Base-by-base conservation (phyloP, 2,888 invertebrate species). In the Eurois occulta region DNA sequence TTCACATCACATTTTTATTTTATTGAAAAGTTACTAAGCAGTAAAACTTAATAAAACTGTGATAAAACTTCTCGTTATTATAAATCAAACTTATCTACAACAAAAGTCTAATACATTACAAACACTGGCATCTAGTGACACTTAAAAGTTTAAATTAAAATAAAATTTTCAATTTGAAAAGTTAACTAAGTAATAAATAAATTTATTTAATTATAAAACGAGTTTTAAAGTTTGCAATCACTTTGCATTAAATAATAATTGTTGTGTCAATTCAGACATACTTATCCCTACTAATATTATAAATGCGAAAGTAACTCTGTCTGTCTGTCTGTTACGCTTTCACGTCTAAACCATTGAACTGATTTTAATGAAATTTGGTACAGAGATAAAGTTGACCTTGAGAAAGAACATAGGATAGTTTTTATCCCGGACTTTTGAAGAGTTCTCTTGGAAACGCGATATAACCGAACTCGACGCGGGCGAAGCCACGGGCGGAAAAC, bases 81-180 rank as follows among this genome's bases (percentile, higher is more conserved):
- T 6, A n/a, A 24, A 16, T 10, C 3, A 41, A 62, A 28, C 18
- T 62, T 16, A 18, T 48, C 10, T 41, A 21, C 7, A n/a, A 21
- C n/a, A 11, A 43, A 52, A 21, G 3, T 32, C 35, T 16, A 32
- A 58, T 41, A 13, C 0, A 43, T 66, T 58, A 13, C 2, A 48
- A 48, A 62, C 0, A 46, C 16, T 48, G 46, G 7, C 18, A 52
- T 38, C 24, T 52, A n/a, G 24, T 43, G 16, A 66, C 52, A 77
- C 38, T 71, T 43, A 41, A 41, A 83, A 75, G 43, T 73, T 52
- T 32, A n/a, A 70, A 52, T 74, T 70, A 6, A 35, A 67, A 62
- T 60, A 6, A 66, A 66, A 62, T 55, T n/a, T 64, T 46, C 0
- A 52, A 35, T 38, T 64, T 1, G 11, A 41, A 75, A 75, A 28